phyloP scores from a whole-genome alignment of 2,797 vertebrate species.

The Erpetoichthys calabaricus region DNA sequence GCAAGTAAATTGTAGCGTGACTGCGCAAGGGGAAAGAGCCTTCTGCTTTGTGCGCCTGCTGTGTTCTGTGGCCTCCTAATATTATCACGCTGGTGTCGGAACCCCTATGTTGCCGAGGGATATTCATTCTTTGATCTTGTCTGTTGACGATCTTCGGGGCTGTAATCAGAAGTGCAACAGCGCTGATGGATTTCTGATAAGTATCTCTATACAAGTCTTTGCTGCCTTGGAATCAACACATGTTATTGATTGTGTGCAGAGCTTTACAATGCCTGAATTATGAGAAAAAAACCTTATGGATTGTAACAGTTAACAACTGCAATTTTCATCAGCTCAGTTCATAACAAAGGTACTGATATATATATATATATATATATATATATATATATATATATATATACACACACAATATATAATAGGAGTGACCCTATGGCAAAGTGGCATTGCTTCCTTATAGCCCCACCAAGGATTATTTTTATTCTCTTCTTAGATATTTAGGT shows the following conservation, averaged over 20 bases:
- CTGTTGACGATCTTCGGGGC: conserved; percentile 20
- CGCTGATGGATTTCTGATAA: conserved; percentile 58
- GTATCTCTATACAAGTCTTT: conserved; percentile 54
- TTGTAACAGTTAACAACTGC: too few species aligned
- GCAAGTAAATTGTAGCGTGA: conserved; percentile 13
- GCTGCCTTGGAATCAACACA: conserved; percentile 37
- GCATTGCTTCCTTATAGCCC: too few species aligned
- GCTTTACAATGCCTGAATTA: conserved; percentile 29
- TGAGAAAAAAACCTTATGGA: conserved; percentile 4
- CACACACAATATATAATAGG: too few species aligned
- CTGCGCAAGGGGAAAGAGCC: conserved; percentile 17
- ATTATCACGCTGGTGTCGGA: conserved; percentile 52
- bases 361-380: too few species aligned
- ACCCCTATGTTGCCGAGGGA: conserved; percentile 44
- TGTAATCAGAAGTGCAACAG: conserved; percentile 34
- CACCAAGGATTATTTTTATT: too few species aligned
- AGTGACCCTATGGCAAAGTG: too few species aligned
- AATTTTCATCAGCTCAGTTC: too few species aligned
- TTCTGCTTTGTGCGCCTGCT: conserved; percentile 48
- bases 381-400: too few species aligned
- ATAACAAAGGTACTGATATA: too few species aligned
- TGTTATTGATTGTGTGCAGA: conserved; percentile 49
- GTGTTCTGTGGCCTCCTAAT: conserved; percentile 48
- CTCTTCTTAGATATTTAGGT: too few species aligned
- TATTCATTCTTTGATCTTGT: conserved; percentile 34